Base-by-base conservation (phyloP, 2,888 invertebrate genomes). In the Petrophora chlorosata region DNA sequence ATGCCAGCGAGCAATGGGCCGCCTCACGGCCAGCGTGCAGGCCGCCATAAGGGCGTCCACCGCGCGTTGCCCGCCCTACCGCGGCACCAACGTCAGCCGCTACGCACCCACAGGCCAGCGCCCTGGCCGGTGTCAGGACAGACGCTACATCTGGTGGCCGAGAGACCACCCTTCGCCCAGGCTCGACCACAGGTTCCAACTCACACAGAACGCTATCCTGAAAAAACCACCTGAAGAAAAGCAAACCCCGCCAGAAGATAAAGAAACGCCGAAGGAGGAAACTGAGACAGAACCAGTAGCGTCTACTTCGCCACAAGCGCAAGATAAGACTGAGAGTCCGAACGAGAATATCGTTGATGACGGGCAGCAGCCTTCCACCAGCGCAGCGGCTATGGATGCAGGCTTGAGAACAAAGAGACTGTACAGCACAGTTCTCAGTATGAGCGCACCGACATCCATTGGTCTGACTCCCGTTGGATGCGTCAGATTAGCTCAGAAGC, bases 361-460 rank as follows among this genome's bases (percentile, higher is more conserved):
- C 34, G 75, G 63, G 7, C 79, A 85, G 57, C 49, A 73, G 29
- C 82, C 86, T 3, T 82, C 82, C 3, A 85, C 85, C 5, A 86
- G 83, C 53, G 67, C 82, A 5, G 82, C 81, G 2, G 73, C 77
- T 8, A 59, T 75, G 22, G 85, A 86, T 12, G 63, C 67, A 0
- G 79, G 78, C 10, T 53, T 81, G 23, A 73, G 76, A 36, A 83
- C 86, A 58, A 91, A 90, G 58, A 83, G 91, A n/a, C 70, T 91
- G 2, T 92, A 92, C 65, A 90, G 92, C 57, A 90, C 92, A 3
- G 92, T 92, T 0, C 70, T 92, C 3, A 89, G 92, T 53, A 88
- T 79, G 81, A 85, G 82, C 59, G 82, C 85, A 0, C 87, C 89
- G 0, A 53, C 79, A 1, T 73, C 84, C 0, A 72, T 86, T 9